Conservation (phyloP, 1,140 invertebrate species). For the Pachypeltis micranthus region DNA sequence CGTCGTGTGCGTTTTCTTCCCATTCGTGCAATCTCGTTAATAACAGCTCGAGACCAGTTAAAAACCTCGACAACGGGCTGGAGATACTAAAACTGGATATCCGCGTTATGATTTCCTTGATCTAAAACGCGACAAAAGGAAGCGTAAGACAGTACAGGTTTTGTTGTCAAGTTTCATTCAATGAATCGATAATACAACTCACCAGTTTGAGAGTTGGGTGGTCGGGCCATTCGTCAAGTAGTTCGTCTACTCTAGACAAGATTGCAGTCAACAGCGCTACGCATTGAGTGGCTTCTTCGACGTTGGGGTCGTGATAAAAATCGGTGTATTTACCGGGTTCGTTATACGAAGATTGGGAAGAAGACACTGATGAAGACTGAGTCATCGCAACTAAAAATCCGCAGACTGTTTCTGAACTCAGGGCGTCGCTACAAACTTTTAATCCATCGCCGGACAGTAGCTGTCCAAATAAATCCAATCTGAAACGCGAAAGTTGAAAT, state of each 20-base stretch:
- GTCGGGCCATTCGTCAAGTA: conserved; percentile 78
- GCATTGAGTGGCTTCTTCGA: conserved; percentile 62
- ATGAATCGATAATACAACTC: too few relatives aligned
- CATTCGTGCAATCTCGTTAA: conserved; percentile 75
- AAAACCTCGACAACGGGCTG: conserved; percentile 72
- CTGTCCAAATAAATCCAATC: conserved; percentile 45
- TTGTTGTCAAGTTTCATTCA: too few relatives aligned
- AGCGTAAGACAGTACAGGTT: neutral
- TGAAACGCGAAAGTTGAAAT: too few relatives aligned
- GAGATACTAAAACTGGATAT: conserved; percentile 67
- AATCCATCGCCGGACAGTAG: conserved; percentile 37
- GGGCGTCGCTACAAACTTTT: conserved; percentile 37
- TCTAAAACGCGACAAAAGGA: conserved; percentile 36
- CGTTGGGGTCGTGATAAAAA: conserved; percentile 78
- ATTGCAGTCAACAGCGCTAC: conserved; percentile 52
- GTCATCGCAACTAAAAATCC: conserved; percentile 39
- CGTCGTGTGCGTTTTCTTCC: conserved; percentile 80
- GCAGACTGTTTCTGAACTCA: conserved; percentile 41
- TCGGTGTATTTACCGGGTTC: conserved; percentile 39
- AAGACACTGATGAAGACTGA: conserved; percentile 12
- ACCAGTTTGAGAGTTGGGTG: conserved; percentile 74
- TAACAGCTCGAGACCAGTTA: conserved; percentile 81
- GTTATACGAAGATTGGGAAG: neutral
- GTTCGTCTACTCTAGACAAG: conserved; percentile 44
- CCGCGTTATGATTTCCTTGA: conserved; percentile 55